These are phyloP conservation scores for Drosophila persimilis DNA, from an alignment of 1,140 invertebrate species.

Conservation along the genomic window DNA sequence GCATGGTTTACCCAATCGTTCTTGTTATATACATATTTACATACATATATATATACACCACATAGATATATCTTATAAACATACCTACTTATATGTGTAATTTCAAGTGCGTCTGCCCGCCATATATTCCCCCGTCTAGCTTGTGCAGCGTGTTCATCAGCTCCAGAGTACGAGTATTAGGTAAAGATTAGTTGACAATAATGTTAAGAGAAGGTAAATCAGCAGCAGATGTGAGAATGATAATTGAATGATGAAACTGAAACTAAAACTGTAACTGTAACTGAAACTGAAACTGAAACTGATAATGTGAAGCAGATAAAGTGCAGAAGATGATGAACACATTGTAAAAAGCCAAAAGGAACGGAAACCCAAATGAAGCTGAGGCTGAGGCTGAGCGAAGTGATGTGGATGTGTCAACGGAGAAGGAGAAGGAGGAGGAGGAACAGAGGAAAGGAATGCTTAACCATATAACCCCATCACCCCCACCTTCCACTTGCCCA, in stretches of 20 bases:
- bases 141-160: constrained; percentile 27
- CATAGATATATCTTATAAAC: constrained; percentile 34
- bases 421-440: background rate
- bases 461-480: too few relatives aligned
- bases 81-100: constrained; percentile 12
- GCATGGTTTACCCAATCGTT: constrained; percentile 41
- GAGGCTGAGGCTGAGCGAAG: background rate
- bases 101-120: constrained; percentile 26
- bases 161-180: constrained; percentile 26
- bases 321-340: constrained; percentile 8
- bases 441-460: background rate
- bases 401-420: constrained; percentile 3
- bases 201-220: constrained; percentile 36
- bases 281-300: background rate
- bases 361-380: background rate
- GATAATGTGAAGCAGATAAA: too few relatives aligned
- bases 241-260: background rate
- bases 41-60: constrained; percentile 29
- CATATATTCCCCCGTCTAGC: constrained; percentile 9
- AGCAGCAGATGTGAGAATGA: constrained; percentile 16
- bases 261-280: background rate
- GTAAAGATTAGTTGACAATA: constrained; percentile 74
- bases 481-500: constrained; percentile 2
- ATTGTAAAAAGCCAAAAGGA: constrained; percentile 42
- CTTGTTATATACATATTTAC: constrained; percentile 42